Conservation (phyloP, 2,113 vertebrate species). For the Campylomormyrus tamandua region DNA sequence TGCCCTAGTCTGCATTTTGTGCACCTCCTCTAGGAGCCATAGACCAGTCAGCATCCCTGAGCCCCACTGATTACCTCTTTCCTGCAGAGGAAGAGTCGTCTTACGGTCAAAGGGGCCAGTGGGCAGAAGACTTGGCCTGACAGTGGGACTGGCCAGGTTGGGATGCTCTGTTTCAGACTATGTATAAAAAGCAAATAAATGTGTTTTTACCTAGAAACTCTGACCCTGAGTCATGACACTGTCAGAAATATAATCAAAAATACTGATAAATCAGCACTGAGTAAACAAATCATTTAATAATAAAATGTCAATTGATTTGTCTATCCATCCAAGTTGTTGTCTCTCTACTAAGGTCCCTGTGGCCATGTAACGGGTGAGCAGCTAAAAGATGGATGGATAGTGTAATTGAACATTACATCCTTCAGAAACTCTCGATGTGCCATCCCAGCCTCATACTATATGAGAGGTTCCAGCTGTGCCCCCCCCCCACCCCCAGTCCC, state of each 20-base stretch:
- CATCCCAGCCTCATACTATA: neutral
- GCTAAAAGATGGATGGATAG: neutral
- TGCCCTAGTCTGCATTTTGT: neutral
- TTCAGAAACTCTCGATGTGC: neutral
- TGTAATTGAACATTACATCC: neutral
- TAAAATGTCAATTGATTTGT: neutral
- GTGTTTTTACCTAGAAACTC: neutral
- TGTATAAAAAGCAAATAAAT: neutral
- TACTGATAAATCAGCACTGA: neutral
- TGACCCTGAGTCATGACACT: neutral
- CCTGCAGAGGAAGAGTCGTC: neutral
- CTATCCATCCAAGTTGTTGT: neutral
- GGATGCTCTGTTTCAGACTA: neutral
- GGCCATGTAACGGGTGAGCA: neutral
- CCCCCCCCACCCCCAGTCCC: too few relatives aligned
- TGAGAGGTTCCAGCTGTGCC: neutral
- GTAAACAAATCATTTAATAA: neutral
- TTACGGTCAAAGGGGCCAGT: neutral
- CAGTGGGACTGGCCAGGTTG: neutral
- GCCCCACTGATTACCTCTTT: neutral
- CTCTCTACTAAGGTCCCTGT: neutral
- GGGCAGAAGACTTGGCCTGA: neutral
- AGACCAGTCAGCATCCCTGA: neutral
- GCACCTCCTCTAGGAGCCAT: neutral
- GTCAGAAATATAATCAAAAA: neutral